A percentile compares a stretch with the other conserved stretches of the same genome.
These are phyloP conservation scores for Perognathus longimembris DNA, from an alignment of 2,113 vertebrate genomes.

Conservation along the genomic window DNA sequence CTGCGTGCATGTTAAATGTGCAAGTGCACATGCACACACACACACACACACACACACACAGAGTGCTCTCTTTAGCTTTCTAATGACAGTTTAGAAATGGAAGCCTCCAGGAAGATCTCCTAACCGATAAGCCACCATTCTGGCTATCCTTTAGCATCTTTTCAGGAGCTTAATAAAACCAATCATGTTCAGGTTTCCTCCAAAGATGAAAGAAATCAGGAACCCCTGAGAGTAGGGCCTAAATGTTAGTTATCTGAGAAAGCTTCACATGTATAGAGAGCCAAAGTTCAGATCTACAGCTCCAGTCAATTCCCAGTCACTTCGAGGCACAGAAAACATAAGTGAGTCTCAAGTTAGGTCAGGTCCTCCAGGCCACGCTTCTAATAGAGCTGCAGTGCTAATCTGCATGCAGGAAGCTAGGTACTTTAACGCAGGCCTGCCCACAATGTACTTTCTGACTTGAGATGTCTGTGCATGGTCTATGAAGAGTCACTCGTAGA, in stretches of 20 bases:
- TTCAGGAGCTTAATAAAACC: background rate
- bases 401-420: background rate
- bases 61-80: too few species aligned
- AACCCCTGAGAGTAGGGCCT: background rate
- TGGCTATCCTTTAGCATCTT: background rate
- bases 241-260: background rate
- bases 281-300: background rate
- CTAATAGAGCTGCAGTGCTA: background rate
- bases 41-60: too few species aligned
- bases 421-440: too few species aligned
- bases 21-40: too few species aligned
- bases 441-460: too few species aligned
- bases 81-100: background rate
- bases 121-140: background rate
- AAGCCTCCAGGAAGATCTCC: background rate
- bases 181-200: too few species aligned
- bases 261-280: background rate
- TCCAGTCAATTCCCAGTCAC: background rate
- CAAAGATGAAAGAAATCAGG: too few species aligned
- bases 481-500: background rate
- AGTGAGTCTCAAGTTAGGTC: too few species aligned
- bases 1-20: too few species aligned
- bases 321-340: background rate
- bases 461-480: background rate
- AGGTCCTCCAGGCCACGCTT: background rate